phyloP scores from a whole-genome alignment of 2,113 vertebrate species.

The Orycteropus afer region DNA sequence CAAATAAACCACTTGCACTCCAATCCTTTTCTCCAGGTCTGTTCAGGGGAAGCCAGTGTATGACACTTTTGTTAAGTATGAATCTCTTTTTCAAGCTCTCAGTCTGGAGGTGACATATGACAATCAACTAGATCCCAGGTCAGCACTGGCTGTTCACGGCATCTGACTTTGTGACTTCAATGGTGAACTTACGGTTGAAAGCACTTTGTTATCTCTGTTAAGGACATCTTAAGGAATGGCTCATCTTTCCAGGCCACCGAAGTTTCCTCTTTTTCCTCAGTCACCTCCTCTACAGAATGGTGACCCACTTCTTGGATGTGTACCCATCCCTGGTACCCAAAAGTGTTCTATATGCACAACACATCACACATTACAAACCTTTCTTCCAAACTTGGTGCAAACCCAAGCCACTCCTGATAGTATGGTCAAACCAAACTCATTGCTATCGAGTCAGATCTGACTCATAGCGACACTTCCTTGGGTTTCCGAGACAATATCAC shows the following conservation, averaged over 20 bases:
- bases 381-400: not conserved
- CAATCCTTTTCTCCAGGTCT: not conserved
- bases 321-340: not conserved
- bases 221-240: not conserved
- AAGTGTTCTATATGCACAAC: not conserved
- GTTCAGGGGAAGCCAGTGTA: not conserved
- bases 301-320: not conserved
- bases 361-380: not conserved
- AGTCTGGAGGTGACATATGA: no score
- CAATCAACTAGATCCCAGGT: not conserved
- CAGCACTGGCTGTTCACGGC: fast-evolving
- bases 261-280: not conserved
- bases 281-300: not conserved
- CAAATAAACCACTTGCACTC: not conserved
- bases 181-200: not conserved
- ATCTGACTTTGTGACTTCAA: not conserved
- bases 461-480: not conserved
- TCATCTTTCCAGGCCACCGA: not conserved
- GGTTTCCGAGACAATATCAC: not conserved
- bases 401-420: not conserved
- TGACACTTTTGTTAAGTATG: not conserved
- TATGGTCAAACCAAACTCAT: not conserved
- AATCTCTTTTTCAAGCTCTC: not conserved
- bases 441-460: not conserved
- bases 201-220: not conserved